Percentiles rank a stretch among this genome's conserved stretches.
These are phyloP conservation scores for Sebastes steindachneri DNA, from an alignment of 2,797 vertebrate species.

Conservation along the genomic window DNA sequence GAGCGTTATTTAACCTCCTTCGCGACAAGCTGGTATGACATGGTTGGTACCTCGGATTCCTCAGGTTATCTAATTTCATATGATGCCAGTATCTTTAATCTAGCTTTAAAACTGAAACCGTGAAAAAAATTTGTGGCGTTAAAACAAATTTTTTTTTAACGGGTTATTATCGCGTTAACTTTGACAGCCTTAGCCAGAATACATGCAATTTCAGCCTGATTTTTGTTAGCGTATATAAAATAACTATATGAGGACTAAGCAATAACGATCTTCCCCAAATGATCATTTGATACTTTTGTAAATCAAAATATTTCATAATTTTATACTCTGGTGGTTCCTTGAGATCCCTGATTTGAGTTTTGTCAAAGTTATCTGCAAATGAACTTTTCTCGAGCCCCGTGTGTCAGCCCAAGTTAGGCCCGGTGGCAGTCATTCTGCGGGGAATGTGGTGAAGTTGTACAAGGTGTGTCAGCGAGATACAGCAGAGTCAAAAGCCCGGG, in stretches of 20 bases:
- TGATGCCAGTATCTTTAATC: no score
- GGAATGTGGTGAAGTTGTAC: constrained; percentile 62
- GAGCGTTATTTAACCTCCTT: no score
- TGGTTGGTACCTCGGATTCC: no score
- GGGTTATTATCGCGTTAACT: no score
- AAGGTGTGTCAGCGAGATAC: constrained; percentile 79
- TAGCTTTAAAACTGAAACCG: no score
- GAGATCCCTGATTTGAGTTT: neutral
- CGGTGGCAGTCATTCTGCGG: constrained; percentile 62
- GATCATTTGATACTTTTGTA: neutral
- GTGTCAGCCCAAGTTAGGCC: constrained; percentile 61
- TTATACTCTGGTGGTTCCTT: neutral
- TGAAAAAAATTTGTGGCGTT: no score
- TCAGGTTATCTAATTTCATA: no score
- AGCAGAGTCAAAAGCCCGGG: constrained; percentile 69
- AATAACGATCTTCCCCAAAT: neutral
- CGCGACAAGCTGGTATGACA: no score
- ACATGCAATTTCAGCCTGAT: neutral
- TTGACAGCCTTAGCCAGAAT: neutral
- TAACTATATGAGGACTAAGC: neutral
- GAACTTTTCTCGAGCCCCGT: constrained; percentile 58
- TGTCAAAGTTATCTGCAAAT: constrained; percentile 43
- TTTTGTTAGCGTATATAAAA: neutral
- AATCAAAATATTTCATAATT: neutral
- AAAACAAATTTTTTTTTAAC: no score